phyloP scores from a whole-genome alignment of 2,113 vertebrate genomes.

The Hiodon alosoides region DNA sequence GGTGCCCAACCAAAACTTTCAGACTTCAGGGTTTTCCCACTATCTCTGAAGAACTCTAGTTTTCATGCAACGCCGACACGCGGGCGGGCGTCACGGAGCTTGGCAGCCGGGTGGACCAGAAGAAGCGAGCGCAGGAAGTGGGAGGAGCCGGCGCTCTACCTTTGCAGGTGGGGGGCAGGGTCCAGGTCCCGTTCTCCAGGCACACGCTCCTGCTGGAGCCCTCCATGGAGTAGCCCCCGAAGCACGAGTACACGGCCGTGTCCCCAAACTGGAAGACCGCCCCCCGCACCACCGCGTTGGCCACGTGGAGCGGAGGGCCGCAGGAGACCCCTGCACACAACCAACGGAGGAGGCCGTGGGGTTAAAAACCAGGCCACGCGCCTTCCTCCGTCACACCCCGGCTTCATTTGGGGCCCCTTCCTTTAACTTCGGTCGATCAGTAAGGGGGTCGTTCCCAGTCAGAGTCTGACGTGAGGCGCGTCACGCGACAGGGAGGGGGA shows the following conservation, averaged over 20 bases:
- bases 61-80: neutral
- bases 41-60: neutral
- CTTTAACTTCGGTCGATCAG: no score
- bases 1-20: neutral
- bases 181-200: constrained; percentile 91
- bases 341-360: constrained; percentile 50
- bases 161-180: constrained; percentile 80
- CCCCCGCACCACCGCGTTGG: constrained; percentile 83
- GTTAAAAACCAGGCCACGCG: constrained; percentile 40
- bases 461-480: no score
- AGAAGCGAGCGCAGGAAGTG: neutral
- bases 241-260: constrained; percentile 87
- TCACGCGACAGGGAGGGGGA: no score
- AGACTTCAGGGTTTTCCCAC: neutral
- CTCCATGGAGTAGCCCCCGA: constrained; percentile 85
- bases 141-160: constrained; percentile 60
- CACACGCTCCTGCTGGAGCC: constrained; percentile 82
- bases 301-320: constrained; percentile 72
- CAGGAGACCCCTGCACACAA: constrained; percentile 85
- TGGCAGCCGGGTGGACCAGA: neutral
- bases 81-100: neutral
- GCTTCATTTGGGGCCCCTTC: no score
- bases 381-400: no score
- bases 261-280: constrained; percentile 86
- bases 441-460: no score